phyloP scores from a whole-genome alignment of 2,113 vertebrate genomes.

The Galeopterus variegatus region DNA sequence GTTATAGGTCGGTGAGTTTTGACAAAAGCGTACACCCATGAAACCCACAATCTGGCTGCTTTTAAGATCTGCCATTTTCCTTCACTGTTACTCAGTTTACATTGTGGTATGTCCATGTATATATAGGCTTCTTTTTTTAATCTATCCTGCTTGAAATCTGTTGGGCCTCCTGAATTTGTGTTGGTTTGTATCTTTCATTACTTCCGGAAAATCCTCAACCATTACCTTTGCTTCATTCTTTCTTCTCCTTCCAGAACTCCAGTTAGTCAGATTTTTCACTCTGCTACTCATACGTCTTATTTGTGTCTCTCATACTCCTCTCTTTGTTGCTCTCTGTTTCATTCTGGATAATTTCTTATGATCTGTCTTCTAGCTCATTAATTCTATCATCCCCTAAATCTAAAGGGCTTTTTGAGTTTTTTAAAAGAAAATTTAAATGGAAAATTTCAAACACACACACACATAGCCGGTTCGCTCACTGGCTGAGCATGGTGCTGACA shows the following conservation, averaged over 20 bases:
- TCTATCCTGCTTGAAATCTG: conserved; percentile 5
- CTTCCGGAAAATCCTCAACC: not conserved
- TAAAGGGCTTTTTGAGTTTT: conserved; percentile 1
- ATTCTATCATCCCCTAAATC: not conserved
- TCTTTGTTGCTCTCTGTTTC: not conserved
- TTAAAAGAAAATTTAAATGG: not conserved
- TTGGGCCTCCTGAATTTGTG: not conserved
- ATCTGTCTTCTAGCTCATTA: conserved; percentile 32
- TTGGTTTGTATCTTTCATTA: conserved; percentile 15
- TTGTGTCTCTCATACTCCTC: not conserved
- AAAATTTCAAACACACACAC: not conserved
- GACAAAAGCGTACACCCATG: not conserved
- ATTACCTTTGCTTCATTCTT: not conserved
- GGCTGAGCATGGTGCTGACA: no score
- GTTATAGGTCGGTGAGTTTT: not conserved
- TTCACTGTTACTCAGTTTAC: not conserved
- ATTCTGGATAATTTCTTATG: not conserved
- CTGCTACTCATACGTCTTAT: not conserved
- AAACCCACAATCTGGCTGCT: not conserved
- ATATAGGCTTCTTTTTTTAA: not conserved
- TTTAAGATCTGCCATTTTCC: conserved; percentile 18
- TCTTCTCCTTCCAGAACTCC: not conserved
- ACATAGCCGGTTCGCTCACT: no score
- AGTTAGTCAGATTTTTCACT: not conserved
- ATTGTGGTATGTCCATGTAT: not conserved